Base-by-base conservation (phyloP, 2,888 invertebrate genomes). In the Tenthredo distinguenda region DNA sequence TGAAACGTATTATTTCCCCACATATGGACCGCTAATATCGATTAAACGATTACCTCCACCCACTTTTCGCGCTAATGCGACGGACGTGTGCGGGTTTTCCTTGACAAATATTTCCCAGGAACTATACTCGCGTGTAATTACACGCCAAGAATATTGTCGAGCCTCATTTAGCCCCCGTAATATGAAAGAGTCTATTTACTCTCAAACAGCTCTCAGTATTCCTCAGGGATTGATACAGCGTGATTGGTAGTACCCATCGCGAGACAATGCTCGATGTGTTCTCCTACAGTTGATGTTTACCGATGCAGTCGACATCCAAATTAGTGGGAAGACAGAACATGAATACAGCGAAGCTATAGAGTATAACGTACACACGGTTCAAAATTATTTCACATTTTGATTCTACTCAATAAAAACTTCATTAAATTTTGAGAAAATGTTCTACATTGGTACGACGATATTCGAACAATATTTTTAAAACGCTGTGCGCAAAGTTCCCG, bases 11-110 rank as follows among this genome's bases (percentile, higher is more conserved):
- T 26, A 77, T 77, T 50, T 50, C 21, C 77, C 55, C 34, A 43
- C 26, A 77, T 26, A 26, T 31, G 77, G 55, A 77, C 50, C 55
- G n/a, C 77, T 77, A 55, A 77, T 55, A 77, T 77, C 77, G 77
- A 77, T 77, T 77, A 55, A 77, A 55, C 77, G 77, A 55, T 77
- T 55, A 77, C 34, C 50, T 26, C 50, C 55, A 15, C 18, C 77
- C 55, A 55, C 18, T 43, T 74, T 43, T 34, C 43, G 50, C 47
- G 47, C 77, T 26, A 47, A 77, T 50, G 50, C 77, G 74, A 74
- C 40, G 74, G 9, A 74, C 77, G 50, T 34, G 74, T 21, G 40
- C 47, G 34, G n/a, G 31, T 77, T 31, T 77, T 31, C 34, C 55
- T 50, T 34, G 77, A 50, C 12, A 77, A 77, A 77, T 77, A 77